A percentile compares a stretch with the other conserved stretches of the same genome.
phyloP scores from a whole-genome alignment of 2,797 vertebrate species.

The Chelon labrosus region DNA sequence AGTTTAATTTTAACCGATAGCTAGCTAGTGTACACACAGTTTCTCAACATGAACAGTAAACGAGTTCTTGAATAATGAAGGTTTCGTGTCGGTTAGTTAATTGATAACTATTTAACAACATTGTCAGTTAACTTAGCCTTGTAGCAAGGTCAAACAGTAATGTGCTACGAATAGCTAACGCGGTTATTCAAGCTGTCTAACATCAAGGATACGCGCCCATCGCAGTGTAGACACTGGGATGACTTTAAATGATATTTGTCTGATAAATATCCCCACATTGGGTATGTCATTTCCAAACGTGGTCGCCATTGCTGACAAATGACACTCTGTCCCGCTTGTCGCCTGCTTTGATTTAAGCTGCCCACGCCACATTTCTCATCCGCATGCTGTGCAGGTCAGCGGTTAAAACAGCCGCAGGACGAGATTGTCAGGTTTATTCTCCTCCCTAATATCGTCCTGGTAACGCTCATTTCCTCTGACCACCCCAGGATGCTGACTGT shows the following conservation, averaged over 20 bases:
- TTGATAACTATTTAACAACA: slow-evolving; percentile 4
- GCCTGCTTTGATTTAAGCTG: background rate
- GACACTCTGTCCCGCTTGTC: background rate
- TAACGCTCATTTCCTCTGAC: slow-evolving; percentile 43
- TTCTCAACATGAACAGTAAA: background rate
- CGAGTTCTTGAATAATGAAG: accelerated
- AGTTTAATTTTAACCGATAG: slow-evolving; percentile 15
- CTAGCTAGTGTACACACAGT: background rate
- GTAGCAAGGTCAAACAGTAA: slow-evolving; percentile 41
- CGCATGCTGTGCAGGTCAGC: slow-evolving; percentile 1
- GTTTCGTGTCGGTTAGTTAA: background rate
- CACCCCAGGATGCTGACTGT: slow-evolving; percentile 70
- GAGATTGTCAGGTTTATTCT: slow-evolving; percentile 59
- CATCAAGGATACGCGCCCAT: slow-evolving; percentile 1
- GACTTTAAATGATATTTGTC: background rate
- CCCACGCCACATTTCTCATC: background rate
- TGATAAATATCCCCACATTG: background rate
- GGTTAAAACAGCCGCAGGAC: slow-evolving; percentile 16
- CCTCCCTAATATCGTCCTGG: background rate
- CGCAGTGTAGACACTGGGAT: slow-evolving; percentile 7
- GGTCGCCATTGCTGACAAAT: slow-evolving; percentile 19
- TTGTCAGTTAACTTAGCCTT: slow-evolving; percentile 8
- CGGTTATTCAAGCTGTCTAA: slow-evolving; percentile 32
- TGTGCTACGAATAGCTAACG: slow-evolving; percentile 49
- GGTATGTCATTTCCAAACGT: background rate